These are phyloP conservation scores for Parnassius glacialis DNA, from an alignment of 2,888 invertebrate species.

Conservation along the genomic window DNA sequence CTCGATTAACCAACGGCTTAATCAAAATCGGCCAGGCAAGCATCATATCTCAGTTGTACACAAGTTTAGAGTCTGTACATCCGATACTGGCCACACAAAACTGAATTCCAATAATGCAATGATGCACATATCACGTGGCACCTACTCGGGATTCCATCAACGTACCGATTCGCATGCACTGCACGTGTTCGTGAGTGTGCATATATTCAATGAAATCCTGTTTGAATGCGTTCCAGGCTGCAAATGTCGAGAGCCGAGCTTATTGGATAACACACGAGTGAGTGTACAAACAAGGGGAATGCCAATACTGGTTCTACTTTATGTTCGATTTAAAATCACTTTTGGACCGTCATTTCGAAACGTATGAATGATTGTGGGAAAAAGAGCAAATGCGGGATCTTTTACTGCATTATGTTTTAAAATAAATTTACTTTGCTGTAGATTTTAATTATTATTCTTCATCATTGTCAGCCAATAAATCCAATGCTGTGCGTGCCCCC, in stretches of 20 bases:
- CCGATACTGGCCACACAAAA: not conserved
- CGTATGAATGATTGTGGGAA: not conserved
- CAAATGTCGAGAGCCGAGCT: slow-evolving; percentile 38
- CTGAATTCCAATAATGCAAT: slow-evolving; percentile 21
- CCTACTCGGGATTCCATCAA: slow-evolving; percentile 45
- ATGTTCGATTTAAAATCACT: not conserved
- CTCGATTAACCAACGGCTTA: too few species aligned
- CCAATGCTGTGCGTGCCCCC: too few species aligned
- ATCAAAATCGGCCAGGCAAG: too few species aligned
- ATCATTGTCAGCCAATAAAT: too few species aligned
- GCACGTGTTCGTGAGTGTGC: slow-evolving; percentile 54
- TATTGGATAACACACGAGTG: slow-evolving; percentile 10
- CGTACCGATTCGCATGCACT: slow-evolving; percentile 34
- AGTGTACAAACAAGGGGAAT: slow-evolving; percentile 3
- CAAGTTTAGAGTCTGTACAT: too few species aligned
- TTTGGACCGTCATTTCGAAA: not conserved
- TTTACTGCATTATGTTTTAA: too few species aligned
- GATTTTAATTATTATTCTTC: too few species aligned
- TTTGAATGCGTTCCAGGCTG: slow-evolving; percentile 46
- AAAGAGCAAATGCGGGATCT: too few species aligned
- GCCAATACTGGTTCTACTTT: not conserved
- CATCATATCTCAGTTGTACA: too few species aligned
- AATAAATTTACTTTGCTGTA: too few species aligned
- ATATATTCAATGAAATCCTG: slow-evolving; percentile 63
- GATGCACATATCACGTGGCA: slow-evolving; percentile 21